Evolutionary conservation across 2,113 vertebrate species (phyloP).

Genomic region (Mormoops blainvillei): DNA sequence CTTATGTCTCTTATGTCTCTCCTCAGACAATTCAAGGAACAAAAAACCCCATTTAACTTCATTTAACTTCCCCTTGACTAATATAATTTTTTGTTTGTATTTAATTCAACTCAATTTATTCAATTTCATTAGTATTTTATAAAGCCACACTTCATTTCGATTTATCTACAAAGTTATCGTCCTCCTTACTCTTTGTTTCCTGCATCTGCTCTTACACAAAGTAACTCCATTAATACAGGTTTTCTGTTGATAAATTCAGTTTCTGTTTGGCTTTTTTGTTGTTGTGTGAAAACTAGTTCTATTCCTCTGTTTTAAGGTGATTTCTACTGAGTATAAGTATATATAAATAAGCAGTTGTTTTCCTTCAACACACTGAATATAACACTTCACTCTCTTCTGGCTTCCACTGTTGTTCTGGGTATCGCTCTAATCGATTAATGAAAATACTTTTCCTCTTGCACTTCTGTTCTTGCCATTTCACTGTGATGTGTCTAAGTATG

Average conservation of each 20-base stretch:
- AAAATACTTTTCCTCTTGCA: not conserved
- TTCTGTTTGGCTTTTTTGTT: not conserved
- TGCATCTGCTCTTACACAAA: not conserved
- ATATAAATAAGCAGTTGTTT: not conserved
- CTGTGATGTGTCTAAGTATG: not conserved
- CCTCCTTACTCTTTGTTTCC: not conserved
- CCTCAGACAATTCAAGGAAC: not conserved
- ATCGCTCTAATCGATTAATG: not conserved
- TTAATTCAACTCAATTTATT: slow-evolving; percentile 23
- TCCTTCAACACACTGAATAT: not conserved
- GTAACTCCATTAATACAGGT: not conserved
- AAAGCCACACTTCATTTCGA: slow-evolving; percentile 29
- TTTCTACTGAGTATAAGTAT: not conserved
- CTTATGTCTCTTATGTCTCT: not conserved
- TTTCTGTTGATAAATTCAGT: not conserved
- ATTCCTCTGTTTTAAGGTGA: not conserved
- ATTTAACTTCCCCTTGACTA: not conserved
- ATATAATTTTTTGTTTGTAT: not conserved
- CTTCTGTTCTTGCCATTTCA: not conserved
- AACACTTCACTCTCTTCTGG: not conserved
- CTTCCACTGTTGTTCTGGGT: not conserved
- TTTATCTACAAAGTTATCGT: not conserved
- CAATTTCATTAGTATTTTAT: slow-evolving; percentile 40
- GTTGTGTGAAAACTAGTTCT: not conserved
- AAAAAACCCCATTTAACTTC: not conserved